A percentile compares a stretch with the other conserved stretches of the same genome.
phyloP scores from a whole-genome alignment of 1,140 invertebrate species.

The Tetramorium simillimum region DNA sequence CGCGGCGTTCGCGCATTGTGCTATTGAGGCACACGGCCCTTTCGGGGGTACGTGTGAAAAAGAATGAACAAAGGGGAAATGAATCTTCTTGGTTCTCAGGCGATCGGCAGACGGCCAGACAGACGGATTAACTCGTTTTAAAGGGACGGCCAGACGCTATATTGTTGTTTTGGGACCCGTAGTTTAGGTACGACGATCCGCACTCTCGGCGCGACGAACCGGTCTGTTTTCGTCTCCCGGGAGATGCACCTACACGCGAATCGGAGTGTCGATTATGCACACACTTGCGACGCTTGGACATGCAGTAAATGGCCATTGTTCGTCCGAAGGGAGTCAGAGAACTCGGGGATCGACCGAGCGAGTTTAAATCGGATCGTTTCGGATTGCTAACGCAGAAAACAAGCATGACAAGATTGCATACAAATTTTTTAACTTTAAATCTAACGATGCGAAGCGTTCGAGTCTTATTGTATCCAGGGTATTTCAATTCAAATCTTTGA shows the following conservation, averaged over 20 bases:
- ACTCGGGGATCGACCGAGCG: neutral
- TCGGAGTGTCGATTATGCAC: conserved; percentile 58
- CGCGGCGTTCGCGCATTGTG: conserved; percentile 65
- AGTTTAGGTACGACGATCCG: conserved; percentile 23
- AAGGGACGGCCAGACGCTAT: conserved; percentile 74
- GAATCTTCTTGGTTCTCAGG: conserved; percentile 81
- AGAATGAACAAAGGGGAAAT: conserved; percentile 80
- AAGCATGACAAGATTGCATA: conserved; percentile 13
- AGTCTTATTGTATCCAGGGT: too few relatives aligned
- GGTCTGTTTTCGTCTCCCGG: conserved; percentile 70
- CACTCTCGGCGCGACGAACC: conserved; percentile 47
- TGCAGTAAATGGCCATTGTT: conserved; percentile 60
- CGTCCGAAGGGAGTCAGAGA: conserved; percentile 43
- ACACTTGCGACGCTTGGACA: conserved; percentile 56
- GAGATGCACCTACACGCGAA: conserved; percentile 68
- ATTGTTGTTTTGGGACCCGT: conserved; percentile 58
- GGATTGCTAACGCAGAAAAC: conserved; percentile 23
- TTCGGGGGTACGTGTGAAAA: conserved; percentile 79
- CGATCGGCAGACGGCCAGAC: conserved; percentile 77
- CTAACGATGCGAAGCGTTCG: neutral
- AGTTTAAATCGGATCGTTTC: conserved; percentile 48
- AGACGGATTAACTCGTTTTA: conserved; percentile 79
- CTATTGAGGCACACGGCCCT: conserved; percentile 68
- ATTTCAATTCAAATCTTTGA: neutral
- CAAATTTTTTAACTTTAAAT: neutral